Evolutionary conservation across 2,888 invertebrate species (phyloP), one percentile per base, ranked within the genome.

Genomic region (Myopa tessellatipennis): DNA sequence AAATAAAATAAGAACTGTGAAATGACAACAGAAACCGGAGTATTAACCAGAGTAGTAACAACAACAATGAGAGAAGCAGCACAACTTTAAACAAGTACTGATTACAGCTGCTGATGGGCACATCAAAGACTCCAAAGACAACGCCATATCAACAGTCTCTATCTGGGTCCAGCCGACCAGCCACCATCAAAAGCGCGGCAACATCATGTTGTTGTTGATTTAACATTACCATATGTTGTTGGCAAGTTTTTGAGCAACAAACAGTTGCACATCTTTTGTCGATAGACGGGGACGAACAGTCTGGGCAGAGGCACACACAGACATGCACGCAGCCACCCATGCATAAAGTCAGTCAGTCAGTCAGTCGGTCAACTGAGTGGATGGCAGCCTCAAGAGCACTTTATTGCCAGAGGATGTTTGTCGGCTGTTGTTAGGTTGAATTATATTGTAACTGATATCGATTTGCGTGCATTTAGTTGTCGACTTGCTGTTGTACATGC

Each of bases 31-130:
- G 52, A 74, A 74, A 45, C 78, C 63, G 76, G 36, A 45, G 45
- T 50, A 18, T 69, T 77, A 79, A 70, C 78, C 63, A 78, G 36
- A 45, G 45, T 50, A 18, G 73, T 77, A 79, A 70, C 84, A 82
- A 72, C 82, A 55, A 12, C 55, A 55, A 16, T n/a, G n/a, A 45
- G 10, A 45, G 45, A 45, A 26, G 26, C 26, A 26, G 50, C 50
- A 50, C 50, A 50, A 3, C 1, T 10, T 14, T 50, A 50, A 50
- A 50, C 50, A 50, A 50, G 50, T 3, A 0, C 3, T 14, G 50
- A 50, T 50, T 8, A 14, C 50, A 14, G 50, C 14, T 50, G 55
- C 16, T 12, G 10, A 4, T 55, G 45, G 45, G 6, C 45, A 6
- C 7, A 45, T 45, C 45, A 45, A 45, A 45, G 45, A 10, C 45